These are phyloP conservation scores for Microplitis mediator DNA, from an alignment of 1,140 invertebrate species.

Conservation along the genomic window DNA sequence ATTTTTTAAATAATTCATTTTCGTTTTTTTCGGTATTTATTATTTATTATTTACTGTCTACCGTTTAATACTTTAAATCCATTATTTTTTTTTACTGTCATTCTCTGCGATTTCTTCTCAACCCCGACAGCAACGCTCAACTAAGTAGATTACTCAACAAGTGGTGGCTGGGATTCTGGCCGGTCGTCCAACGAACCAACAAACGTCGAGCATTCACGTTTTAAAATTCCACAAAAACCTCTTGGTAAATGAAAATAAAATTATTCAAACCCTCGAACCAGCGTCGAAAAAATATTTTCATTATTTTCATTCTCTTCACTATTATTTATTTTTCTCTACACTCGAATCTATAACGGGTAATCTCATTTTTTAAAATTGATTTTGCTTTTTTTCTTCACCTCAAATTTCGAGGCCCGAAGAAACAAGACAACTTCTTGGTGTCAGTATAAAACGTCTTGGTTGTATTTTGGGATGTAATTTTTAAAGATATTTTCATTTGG, in stretches of 20 bases:
- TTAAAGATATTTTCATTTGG: too few species aligned
- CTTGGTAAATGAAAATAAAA: neutral
- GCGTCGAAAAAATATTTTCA: constrained; percentile 26
- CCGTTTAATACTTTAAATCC: neutral
- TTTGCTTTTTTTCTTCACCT: neutral
- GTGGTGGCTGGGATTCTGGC: constrained; percentile 56
- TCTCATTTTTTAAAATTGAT: too few species aligned
- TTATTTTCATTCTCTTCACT: neutral
- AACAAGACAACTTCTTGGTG: neutral
- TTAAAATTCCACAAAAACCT: constrained; percentile 3
- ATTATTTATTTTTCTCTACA: neutral
- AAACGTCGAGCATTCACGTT: constrained; percentile 16
- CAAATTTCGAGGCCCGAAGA: neutral
- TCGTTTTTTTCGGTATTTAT: too few species aligned
- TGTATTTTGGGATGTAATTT: neutral
- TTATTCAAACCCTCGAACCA: neutral
- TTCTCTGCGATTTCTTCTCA: constrained; percentile 12
- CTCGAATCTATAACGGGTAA: neutral
- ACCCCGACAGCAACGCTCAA: constrained; percentile 41
- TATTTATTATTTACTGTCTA: neutral
- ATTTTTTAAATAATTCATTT: too few species aligned
- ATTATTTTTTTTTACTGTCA: constrained; percentile 26
- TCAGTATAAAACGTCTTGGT: neutral
- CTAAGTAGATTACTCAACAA: constrained; percentile 63
- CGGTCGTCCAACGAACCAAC: constrained; percentile 40